Evolutionary conservation across 2,888 invertebrate genomes (phyloP), one percentile per base, ranked within the genome.

Genomic region (Caenorhabditis sulstoni): DNA sequence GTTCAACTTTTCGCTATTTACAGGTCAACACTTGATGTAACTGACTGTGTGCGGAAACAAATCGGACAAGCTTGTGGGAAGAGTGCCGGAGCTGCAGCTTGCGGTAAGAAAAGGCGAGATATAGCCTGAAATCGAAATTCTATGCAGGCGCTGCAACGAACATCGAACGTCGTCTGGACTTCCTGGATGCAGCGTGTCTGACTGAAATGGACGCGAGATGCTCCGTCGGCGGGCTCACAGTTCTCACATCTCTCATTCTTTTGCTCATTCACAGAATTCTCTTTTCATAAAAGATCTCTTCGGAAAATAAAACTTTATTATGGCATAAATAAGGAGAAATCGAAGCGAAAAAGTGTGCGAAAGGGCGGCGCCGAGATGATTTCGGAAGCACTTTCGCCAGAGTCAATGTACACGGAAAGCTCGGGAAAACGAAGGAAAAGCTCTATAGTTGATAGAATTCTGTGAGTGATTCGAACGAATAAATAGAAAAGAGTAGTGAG

Each of bases 131-230:
- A 16, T 12, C 35, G 29, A 59, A 39, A 59, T 22, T 22, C 29
- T 1, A 12, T 20, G 1, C 20, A 76, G 75, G 77, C 16, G 81
- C 81, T 7, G 73, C 79, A 0, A 64, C 79, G 9, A 79, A 81
- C 16, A 81, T 81, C 45, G 81, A 79, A 45, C 66, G 81, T 37
- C 67, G 81, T 29, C 52, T 78, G 11, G 79, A 73, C 11, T 79
- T 79, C 49, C 41, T 81, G 47, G 81, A 81, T 52, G 75, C 76
- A 0, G 76, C 76, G 9, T 81, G 81, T 58, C 70, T 81, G 8
- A 73, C 78, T 8, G 79, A 79, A 58, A 81, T 81, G 76, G 79
- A 81, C 16, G 57, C 66, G 3, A 64, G 76, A 52, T 81, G 81
- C 47, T 67, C 73, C 7, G 55, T 58, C 4, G 55, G 64, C 29